A percentile compares a stretch with the other conserved stretches of the same genome.
These are phyloP conservation scores for Heterochromis multidens DNA, from an alignment of 2,113 vertebrate genomes.

Conservation along the genomic window DNA sequence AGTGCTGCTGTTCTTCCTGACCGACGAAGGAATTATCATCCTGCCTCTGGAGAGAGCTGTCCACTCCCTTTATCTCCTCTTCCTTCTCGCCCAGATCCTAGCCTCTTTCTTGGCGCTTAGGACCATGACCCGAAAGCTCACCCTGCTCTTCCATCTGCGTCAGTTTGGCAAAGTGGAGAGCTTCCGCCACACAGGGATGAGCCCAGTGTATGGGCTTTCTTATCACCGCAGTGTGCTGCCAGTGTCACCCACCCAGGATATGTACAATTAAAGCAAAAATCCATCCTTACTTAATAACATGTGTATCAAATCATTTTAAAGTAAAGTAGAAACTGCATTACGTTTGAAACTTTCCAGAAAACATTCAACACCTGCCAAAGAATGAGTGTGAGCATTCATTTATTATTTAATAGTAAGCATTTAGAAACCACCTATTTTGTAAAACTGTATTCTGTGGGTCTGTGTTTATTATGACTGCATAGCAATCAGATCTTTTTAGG, in stretches of 20 bases:
- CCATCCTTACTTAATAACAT: not conserved
- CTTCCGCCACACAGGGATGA: constrained; percentile 13
- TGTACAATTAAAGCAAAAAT: constrained; percentile 19
- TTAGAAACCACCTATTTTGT: not conserved
- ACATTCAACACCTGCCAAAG: not conserved
- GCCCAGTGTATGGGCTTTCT: constrained; percentile 37
- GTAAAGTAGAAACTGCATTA: not conserved
- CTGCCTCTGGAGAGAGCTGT: constrained; percentile 78
- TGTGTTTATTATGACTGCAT: not conserved
- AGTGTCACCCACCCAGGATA: constrained; percentile 26
- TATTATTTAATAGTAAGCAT: not conserved
- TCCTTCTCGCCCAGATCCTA: constrained; percentile 72
- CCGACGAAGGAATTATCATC: constrained; percentile 68
- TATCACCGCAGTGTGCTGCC: constrained; percentile 61
- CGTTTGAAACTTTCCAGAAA: not conserved
- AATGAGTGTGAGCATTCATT: not conserved
- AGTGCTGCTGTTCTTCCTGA: constrained; percentile 84
- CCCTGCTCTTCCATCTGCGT: constrained; percentile 75
- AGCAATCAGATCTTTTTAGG: not conserved
- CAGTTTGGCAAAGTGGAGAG: constrained; percentile 59
- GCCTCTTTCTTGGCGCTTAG: constrained; percentile 74
- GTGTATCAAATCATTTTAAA: not conserved
- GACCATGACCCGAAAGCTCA: constrained; percentile 78
- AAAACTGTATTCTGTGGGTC: not conserved
- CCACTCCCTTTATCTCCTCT: constrained; percentile 76